phyloP scores from a whole-genome alignment of 2,797 vertebrate genomes.

The Anguilla megastoma region DNA sequence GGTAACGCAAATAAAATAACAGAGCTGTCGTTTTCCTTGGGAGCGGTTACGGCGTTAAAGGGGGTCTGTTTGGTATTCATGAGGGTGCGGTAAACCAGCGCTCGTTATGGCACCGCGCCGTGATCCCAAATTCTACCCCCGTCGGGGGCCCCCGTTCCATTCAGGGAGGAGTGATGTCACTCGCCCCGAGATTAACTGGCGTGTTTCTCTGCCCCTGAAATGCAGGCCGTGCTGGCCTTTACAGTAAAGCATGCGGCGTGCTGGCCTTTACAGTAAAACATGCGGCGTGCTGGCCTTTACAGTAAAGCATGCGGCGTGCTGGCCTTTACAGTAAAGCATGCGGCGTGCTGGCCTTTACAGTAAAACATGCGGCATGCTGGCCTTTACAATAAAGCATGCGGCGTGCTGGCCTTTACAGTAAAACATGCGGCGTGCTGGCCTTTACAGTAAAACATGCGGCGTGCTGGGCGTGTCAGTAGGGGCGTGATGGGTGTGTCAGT shows the following conservation, averaged over 20 bases:
- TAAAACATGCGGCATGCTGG: too few species aligned
- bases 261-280: background rate
- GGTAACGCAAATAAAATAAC: conserved; percentile 78
- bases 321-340: background rate
- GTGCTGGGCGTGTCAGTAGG: too few species aligned
- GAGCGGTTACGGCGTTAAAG: conserved; percentile 50
- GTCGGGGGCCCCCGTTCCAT: conserved; percentile 53
- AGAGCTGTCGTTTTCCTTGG: conserved; percentile 68
- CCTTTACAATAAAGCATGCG: background rate
- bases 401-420: too few species aligned
- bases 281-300: background rate
- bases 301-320: background rate
- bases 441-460: background rate
- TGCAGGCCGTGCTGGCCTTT: background rate
- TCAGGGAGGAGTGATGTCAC: conserved; percentile 67
- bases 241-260: background rate
- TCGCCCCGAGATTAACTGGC: background rate
- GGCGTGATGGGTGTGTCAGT: too few species aligned
- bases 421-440: background rate
- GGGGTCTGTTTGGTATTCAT: conserved; percentile 68
- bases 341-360: too few species aligned
- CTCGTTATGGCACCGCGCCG: conserved; percentile 57
- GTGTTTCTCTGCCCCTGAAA: background rate
- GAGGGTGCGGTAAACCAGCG: conserved; percentile 61
- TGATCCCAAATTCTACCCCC: conserved; percentile 53